Percentiles rank a stretch among this genome's conserved stretches.
These are phyloP conservation scores for Ctenodactylus gundi DNA, from an alignment of 2,113 vertebrate species.

Conservation along the genomic window DNA sequence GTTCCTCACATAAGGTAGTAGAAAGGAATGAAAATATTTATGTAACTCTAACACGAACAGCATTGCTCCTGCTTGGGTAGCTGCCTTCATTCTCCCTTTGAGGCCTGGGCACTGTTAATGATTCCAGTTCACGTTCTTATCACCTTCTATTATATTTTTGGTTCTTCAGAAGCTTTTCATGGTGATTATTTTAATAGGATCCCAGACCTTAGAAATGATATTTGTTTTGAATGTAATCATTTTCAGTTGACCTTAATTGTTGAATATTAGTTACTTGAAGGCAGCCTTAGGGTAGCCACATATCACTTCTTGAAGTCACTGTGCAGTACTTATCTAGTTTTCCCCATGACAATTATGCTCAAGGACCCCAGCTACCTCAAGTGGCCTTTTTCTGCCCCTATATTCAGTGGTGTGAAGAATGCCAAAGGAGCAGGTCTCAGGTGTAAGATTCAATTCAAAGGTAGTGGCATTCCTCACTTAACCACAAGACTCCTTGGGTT, in stretches of 20 bases:
- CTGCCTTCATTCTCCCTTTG: rapidly evolving
- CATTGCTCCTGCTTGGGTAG: not conserved
- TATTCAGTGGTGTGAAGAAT: not conserved
- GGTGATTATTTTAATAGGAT: not conserved
- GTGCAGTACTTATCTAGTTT: not conserved
- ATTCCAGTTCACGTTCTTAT: not conserved
- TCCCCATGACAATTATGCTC: not conserved
- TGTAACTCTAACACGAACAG: not conserved
- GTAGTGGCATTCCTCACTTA: not conserved
- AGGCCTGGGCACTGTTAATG: too few relatives aligned
- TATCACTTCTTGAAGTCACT: not conserved
- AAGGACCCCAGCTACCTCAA: not conserved
- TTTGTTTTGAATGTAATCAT: not conserved
- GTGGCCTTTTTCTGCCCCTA: not conserved
- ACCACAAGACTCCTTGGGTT: not conserved
- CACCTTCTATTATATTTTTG: not conserved
- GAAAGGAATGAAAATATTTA: not conserved
- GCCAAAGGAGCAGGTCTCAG: not conserved
- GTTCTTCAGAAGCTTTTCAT: not conserved
- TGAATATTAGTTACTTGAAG: not conserved
- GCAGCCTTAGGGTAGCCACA: not conserved
- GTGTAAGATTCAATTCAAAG: not conserved
- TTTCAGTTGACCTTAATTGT: not conserved
- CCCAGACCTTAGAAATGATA: not conserved
- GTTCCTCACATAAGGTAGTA: not conserved